phyloP scores from a whole-genome alignment of 2,113 vertebrate species.

The Oxyura jamaicensis region DNA sequence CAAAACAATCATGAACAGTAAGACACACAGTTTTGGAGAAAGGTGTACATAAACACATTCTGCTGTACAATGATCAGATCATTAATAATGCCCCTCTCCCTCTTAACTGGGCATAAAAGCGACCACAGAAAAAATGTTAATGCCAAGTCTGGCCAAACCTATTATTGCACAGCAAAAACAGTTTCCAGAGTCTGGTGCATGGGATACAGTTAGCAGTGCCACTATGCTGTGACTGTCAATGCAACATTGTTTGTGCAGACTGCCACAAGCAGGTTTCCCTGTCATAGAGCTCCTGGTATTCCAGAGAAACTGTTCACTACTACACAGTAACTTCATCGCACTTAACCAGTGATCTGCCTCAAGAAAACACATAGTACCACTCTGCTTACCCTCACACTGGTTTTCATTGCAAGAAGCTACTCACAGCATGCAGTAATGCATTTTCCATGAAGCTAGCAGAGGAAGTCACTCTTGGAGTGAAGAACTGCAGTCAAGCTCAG shows the following conservation, averaged over 20 bases:
- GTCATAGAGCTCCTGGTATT: neutral
- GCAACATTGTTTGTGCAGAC: neutral
- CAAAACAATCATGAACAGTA: neutral
- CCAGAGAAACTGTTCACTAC: neutral
- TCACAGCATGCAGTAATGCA: fast-evolving
- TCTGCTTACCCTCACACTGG: neutral
- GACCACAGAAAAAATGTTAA: neutral
- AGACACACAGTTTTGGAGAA: neutral
- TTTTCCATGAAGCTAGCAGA: neutral
- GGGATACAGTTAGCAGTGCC: neutral
- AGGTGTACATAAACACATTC: neutral
- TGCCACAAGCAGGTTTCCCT: neutral
- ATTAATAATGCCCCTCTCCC: neutral
- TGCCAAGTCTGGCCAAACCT: neutral
- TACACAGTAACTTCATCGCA: neutral
- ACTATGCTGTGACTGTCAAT: neutral
- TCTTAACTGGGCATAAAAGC: neutral
- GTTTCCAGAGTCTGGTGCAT: neutral
- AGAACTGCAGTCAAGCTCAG: neutral
- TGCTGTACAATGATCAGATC: neutral
- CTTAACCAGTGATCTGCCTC: neutral
- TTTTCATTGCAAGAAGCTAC: neutral
- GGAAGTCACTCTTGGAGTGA: neutral
- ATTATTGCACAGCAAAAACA: neutral
- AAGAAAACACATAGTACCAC: neutral